Evolutionary conservation across 2,888 invertebrate species (phyloP).

Genomic region (Bellardia pandia): DNA sequence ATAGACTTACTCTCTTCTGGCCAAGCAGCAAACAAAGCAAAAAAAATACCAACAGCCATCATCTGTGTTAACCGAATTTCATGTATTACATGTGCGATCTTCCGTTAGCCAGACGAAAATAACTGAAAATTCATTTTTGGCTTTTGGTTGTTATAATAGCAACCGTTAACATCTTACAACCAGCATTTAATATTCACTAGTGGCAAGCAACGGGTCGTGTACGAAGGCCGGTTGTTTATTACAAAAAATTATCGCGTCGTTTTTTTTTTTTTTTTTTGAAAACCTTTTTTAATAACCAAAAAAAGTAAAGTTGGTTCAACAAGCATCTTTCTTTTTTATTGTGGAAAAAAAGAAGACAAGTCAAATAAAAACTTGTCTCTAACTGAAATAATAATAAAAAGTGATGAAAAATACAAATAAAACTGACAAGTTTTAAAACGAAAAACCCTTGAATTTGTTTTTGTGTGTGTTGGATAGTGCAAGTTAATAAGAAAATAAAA

Average conservation of each 20-base stretch:
- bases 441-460: constrained; percentile 1
- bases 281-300: neutral
- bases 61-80: constrained; percentile 62
- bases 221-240: constrained; percentile 47
- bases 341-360: neutral
- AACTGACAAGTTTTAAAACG: constrained; percentile 14
- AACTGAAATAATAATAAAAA: constrained; percentile 2
- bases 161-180: constrained; percentile 80
- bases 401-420: neutral
- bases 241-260: constrained; percentile 69
- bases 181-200: constrained; percentile 83
- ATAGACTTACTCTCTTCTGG: constrained; percentile 28
- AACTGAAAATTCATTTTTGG: constrained; percentile 46
- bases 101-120: constrained; percentile 65
- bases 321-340: constrained; percentile 28
- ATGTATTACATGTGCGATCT: constrained; percentile 69
- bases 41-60: constrained; percentile 30
- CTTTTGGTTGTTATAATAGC: constrained; percentile 80
- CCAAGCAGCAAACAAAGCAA: neutral
- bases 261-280: neutral
- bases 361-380: constrained; percentile 32
- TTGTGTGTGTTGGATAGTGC: neutral
- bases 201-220: constrained; percentile 82
- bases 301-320: constrained; percentile 24
- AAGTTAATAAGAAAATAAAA: constrained; percentile 1